Percentiles rank a stretch among this genome's conserved stretches.
These are phyloP conservation scores for Netelia virgata DNA, from an alignment of 2,888 invertebrate species.

Conservation along the genomic window DNA sequence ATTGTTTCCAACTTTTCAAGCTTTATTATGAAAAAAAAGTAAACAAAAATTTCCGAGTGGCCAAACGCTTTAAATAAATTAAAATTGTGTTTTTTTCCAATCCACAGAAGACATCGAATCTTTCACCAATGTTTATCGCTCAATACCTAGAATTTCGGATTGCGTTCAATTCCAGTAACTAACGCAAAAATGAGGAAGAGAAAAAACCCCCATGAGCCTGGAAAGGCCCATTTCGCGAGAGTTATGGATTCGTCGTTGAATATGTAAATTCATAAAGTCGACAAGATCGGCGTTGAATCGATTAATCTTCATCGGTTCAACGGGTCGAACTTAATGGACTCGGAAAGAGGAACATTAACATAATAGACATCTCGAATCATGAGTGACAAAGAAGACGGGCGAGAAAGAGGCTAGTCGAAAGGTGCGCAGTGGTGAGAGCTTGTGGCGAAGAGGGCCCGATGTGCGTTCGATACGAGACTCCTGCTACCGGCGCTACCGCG, in stretches of 20 bases:
- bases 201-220: not conserved
- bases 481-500: slow-evolving; percentile 55
- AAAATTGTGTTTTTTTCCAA: no score
- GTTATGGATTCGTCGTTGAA: slow-evolving; percentile 20
- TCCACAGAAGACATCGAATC: no score
- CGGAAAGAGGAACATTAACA: slow-evolving; percentile 67
- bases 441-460: slow-evolving; percentile 22
- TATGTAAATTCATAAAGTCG: slow-evolving; percentile 34
- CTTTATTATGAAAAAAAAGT: no score
- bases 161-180: not conserved
- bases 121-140: no score
- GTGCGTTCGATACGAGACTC: not conserved
- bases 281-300: slow-evolving; percentile 43
- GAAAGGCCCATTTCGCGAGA: not conserved
- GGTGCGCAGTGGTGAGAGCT: not conserved
- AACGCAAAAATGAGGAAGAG: not conserved
- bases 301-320: slow-evolving; percentile 68
- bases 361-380: slow-evolving; percentile 63
- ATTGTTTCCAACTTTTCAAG: no score
- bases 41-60: no score
- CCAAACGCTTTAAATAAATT: no score
- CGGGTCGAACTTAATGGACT: slow-evolving; percentile 68
- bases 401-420: slow-evolving; percentile 3
- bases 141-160: no score
- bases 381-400: not conserved